phyloP scores from a whole-genome alignment of 2,113 vertebrate genomes.

The Anhinga anhinga region DNA sequence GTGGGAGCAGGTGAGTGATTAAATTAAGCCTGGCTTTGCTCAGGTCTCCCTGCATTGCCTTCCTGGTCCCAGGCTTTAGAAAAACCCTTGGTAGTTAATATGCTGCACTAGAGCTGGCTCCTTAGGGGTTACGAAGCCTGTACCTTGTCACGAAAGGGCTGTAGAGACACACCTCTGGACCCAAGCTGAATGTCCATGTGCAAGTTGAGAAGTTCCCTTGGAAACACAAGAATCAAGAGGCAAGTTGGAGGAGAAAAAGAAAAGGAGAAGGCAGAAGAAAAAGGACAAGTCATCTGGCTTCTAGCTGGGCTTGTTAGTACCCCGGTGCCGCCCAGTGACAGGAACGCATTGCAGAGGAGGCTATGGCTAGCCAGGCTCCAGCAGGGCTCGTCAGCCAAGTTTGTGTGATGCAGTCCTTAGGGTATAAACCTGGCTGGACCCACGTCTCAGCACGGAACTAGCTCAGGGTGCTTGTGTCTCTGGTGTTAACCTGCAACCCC shows the following conservation, averaged over 20 bases:
- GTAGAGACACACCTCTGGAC: background rate
- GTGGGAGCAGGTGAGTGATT: background rate
- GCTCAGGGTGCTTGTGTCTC: background rate
- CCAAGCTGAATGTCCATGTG: background rate
- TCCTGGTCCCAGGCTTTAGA: background rate
- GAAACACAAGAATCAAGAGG: background rate
- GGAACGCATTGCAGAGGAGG: background rate
- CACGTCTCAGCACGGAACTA: background rate
- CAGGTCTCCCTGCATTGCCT: background rate
- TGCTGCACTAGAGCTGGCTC: background rate
- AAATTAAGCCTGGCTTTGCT: background rate
- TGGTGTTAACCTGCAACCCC: background rate
- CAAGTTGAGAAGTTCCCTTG: background rate
- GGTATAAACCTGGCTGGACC: background rate
- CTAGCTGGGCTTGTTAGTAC: background rate
- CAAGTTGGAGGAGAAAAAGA: background rate
- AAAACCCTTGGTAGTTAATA: accelerated
- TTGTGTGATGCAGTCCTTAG: accelerated
- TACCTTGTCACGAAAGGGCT: background rate
- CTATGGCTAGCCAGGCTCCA: background rate
- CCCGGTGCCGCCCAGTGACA: background rate
- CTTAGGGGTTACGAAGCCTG: background rate
- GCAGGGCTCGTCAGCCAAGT: background rate
- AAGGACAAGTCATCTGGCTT: background rate
- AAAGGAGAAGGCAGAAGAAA: background rate